phyloP scores from a whole-genome alignment of 2,888 invertebrate species.

The Chrysolina americana region DNA sequence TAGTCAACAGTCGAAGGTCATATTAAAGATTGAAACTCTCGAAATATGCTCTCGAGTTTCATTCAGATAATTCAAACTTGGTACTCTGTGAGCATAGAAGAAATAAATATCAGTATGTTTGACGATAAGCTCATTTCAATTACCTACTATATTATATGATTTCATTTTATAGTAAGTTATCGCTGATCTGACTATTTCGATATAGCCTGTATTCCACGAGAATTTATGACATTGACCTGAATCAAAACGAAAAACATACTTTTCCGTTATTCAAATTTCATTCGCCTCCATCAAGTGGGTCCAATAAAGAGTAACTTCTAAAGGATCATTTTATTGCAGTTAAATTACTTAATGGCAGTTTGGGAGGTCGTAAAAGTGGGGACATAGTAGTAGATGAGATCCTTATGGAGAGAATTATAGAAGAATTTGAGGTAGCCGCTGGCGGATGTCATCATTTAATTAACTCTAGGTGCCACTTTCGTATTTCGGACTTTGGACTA shows the following conservation, averaged over 20 bases:
- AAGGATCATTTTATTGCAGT: slow-evolving; percentile 25
- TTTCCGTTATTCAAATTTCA: slow-evolving; percentile 15
- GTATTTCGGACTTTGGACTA: background rate
- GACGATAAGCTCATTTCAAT: no score
- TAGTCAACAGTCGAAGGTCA: no score
- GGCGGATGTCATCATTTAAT: slow-evolving; percentile 33
- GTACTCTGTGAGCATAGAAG: no score
- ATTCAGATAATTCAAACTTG: no score
- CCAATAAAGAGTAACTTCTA: slow-evolving; percentile 1
- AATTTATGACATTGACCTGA: background rate
- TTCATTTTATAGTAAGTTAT: no score
- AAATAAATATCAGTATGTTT: no score
- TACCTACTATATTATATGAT: no score
- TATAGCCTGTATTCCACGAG: background rate
- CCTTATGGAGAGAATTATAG: slow-evolving; percentile 30
- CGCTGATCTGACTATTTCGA: no score
- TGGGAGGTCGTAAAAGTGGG: slow-evolving; percentile 32
- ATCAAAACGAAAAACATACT: background rate
- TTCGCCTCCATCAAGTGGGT: slow-evolving; percentile 9
- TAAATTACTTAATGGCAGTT: slow-evolving; percentile 36
- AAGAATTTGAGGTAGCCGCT: slow-evolving; percentile 31
- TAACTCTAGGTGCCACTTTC: slow-evolving; percentile 24
- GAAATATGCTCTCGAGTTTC: no score
- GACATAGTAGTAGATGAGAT: slow-evolving; percentile 18
- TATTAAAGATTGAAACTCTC: no score